phyloP scores from a whole-genome alignment of 2,113 vertebrate species.

The Taurulus bubalis region DNA sequence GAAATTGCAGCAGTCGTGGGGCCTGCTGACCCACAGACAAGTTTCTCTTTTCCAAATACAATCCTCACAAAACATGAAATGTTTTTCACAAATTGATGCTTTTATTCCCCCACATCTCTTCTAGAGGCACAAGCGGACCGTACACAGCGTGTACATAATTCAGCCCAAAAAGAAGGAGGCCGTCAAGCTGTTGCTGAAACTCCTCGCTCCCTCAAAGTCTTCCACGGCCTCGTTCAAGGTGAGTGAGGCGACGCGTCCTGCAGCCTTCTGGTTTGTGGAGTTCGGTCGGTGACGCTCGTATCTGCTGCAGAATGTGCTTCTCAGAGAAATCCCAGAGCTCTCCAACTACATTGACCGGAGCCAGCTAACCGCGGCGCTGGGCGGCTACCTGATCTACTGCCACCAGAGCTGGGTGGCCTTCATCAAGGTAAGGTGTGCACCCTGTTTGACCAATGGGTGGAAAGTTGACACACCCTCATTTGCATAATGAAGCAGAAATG shows the following conservation, averaged over 20 bases:
- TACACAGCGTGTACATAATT: slow-evolving; percentile 79
- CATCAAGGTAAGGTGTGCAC: slow-evolving; percentile 70
- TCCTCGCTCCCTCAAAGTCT: slow-evolving; percentile 60
- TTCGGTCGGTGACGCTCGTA: neutral
- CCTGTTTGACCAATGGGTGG: no score
- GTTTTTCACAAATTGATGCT: neutral
- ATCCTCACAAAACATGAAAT: no score
- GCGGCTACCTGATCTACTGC: slow-evolving; percentile 80
- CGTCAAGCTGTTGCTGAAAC: slow-evolving; percentile 71
- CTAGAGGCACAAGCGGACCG: slow-evolving; percentile 54
- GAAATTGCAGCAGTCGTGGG: no score
- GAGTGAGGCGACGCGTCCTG: neutral
- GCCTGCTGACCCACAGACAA: neutral
- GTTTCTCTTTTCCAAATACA: neutral
- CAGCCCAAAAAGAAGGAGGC: slow-evolving; percentile 78
- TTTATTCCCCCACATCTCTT: neutral
- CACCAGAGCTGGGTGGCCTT: slow-evolving; percentile 83
- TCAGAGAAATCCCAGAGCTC: slow-evolving; percentile 81
- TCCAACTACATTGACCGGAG: slow-evolving; percentile 83
- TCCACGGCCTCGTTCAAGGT: slow-evolving; percentile 68
- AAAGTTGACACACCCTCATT: no score
- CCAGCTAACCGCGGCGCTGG: slow-evolving; percentile 75
- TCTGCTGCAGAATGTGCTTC: slow-evolving; percentile 75
- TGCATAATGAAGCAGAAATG: no score
- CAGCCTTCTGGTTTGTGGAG: neutral